Conservation (phyloP, 2,888 invertebrate genomes). For the Athalia rosae region DNA sequence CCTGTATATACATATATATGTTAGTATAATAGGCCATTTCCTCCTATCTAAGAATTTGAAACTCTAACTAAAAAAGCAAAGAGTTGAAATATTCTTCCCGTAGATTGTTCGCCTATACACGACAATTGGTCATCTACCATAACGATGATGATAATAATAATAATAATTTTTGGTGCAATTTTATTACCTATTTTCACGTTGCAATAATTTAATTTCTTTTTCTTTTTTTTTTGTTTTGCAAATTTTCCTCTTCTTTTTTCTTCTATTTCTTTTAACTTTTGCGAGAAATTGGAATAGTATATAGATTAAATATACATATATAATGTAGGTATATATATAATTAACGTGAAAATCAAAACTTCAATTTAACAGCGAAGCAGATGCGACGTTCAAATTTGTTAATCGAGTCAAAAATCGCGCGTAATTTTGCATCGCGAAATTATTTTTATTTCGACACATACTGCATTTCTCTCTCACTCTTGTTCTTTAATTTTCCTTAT, state of each 20-base stretch:
- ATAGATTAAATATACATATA: background rate
- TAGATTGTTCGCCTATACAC: slow-evolving; percentile 35
- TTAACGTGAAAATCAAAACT: background rate
- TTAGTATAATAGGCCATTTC: slow-evolving; percentile 64
- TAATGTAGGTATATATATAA: background rate
- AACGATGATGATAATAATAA: background rate
- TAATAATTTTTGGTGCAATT: slow-evolving; percentile 26
- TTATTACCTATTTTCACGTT: background rate
- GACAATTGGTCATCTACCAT: slow-evolving; percentile 10
- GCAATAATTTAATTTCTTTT: slow-evolving; percentile 12
- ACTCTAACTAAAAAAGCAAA: slow-evolving; percentile 66
- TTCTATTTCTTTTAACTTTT: slow-evolving; percentile 7
- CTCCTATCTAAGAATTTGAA: slow-evolving; percentile 68
- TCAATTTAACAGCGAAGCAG: background rate
- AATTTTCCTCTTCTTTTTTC: background rate
- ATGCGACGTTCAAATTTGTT: too few relatives aligned
- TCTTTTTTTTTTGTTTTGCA: background rate
- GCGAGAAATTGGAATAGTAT: slow-evolving; percentile 28
- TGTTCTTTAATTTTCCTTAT: too few relatives aligned
- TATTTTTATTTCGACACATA: too few relatives aligned
- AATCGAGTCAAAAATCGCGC: too few relatives aligned
- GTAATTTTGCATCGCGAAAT: too few relatives aligned
- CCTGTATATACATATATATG: slow-evolving; percentile 33
- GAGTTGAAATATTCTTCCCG: slow-evolving; percentile 48
- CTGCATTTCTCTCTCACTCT: too few relatives aligned